Evolutionary conservation across 1,140 invertebrate species (phyloP).

Genomic region (Copidosoma floridanum): DNA sequence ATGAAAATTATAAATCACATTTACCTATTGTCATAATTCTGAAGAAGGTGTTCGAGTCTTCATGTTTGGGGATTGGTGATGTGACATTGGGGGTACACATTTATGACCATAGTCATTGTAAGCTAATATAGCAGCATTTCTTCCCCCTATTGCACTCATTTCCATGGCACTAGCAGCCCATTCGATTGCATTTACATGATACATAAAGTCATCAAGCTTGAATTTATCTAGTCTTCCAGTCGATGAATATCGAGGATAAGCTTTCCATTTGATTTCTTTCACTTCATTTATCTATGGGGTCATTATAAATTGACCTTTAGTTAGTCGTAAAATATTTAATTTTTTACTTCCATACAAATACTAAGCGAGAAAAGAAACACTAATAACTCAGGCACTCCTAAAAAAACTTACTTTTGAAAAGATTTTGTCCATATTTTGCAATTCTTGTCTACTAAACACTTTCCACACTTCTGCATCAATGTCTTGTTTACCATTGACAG

Average conservation of each 20-base stretch:
- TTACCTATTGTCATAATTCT: too few species aligned
- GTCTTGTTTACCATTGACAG: slow-evolving; percentile 46
- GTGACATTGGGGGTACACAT: too few species aligned
- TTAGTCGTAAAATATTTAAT: too few species aligned
- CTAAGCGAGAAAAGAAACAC: not conserved
- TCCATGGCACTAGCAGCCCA: slow-evolving; percentile 72
- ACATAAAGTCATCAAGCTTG: slow-evolving; percentile 59
- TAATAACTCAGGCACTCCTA: too few species aligned
- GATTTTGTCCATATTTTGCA: slow-evolving; percentile 55
- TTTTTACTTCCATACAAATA: not conserved
- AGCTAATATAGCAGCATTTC: slow-evolving; percentile 66
- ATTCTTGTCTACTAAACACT: slow-evolving; percentile 58
- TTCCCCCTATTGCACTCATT: slow-evolving; percentile 66
- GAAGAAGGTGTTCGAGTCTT: too few species aligned
- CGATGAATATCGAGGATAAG: slow-evolving; percentile 64
- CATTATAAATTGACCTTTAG: too few species aligned
- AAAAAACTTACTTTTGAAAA: slow-evolving; percentile 53
- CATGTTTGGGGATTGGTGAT: too few species aligned
- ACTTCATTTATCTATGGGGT: slow-evolving; percentile 41
- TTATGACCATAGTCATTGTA: slow-evolving; percentile 40
- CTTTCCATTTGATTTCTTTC: slow-evolving; percentile 57
- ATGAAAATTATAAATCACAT: too few species aligned
- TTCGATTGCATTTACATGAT: slow-evolving; percentile 69
- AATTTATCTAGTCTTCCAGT: slow-evolving; percentile 55
- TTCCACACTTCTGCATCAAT: slow-evolving; percentile 57